A percentile compares a stretch with the other conserved stretches of the same genome.
Conservation (phyloP, 2,888 invertebrate genomes). For the Lasioglossum morio region DNA sequence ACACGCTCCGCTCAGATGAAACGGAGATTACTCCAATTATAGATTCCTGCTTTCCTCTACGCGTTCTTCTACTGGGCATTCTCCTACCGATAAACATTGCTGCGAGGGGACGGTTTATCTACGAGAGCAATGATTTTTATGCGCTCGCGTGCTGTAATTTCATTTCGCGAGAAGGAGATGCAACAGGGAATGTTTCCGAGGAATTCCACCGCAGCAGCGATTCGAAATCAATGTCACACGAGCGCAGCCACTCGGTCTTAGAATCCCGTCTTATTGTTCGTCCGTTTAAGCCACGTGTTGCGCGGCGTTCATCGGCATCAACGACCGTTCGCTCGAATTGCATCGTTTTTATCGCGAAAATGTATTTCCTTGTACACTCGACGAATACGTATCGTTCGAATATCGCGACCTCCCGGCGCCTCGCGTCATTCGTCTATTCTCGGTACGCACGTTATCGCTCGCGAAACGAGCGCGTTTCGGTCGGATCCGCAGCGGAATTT, state of each 20-base stretch:
- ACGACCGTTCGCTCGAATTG: neutral
- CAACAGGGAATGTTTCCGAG: neutral
- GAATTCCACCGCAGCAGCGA: neutral
- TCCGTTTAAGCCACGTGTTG: conserved; percentile 16
- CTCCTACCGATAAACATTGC: neutral
- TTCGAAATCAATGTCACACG: neutral
- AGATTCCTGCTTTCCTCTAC: neutral
- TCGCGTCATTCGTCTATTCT: conserved; percentile 79
- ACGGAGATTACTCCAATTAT: conserved; percentile 15
- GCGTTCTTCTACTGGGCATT: neutral
- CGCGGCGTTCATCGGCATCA: neutral
- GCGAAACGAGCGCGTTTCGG: conserved; percentile 45
- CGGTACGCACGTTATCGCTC: conserved; percentile 72
- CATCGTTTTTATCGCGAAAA: conserved; percentile 5
- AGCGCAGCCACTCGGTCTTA: too few relatives aligned
- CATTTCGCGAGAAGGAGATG: neutral
- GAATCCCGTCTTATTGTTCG: neutral
- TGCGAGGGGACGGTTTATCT: neutral
- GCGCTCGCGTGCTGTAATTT: neutral
- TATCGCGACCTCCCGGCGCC: conserved; percentile 68
- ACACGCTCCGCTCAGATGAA: neutral
- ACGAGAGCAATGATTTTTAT: neutral
- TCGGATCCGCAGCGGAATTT: conserved; percentile 60
- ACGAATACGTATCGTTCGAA: conserved; percentile 69
- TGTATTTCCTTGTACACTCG: conserved; percentile 39